phyloP scores from a whole-genome alignment of 2,113 vertebrate species.

The Guaruba guarouba region DNA sequence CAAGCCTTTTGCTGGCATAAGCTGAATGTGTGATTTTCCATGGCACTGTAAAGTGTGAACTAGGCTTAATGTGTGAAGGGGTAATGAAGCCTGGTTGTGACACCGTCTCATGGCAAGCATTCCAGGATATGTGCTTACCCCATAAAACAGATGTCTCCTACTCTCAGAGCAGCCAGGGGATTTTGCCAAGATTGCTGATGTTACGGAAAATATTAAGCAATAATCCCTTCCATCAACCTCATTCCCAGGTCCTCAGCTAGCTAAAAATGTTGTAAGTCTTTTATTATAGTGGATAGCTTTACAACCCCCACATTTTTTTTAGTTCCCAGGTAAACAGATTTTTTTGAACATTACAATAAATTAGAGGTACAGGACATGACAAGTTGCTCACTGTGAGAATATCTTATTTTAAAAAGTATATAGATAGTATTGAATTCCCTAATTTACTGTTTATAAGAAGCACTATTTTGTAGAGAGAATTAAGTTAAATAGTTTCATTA shows the following conservation, averaged over 20 bases:
- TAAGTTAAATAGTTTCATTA: neutral
- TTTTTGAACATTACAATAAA: constrained; percentile 20
- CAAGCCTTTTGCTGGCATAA: neutral
- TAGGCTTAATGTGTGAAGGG: neutral
- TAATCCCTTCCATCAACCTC: constrained; percentile 36
- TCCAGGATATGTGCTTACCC: constrained; percentile 20
- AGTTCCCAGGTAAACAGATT: constrained; percentile 19
- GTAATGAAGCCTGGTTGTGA: neutral
- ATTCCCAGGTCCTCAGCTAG: constrained; percentile 39
- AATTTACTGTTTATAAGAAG: neutral
- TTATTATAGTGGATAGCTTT: constrained; percentile 47
- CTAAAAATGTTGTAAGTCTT: constrained; percentile 43
- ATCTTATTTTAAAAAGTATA: neutral
- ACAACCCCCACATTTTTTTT: neutral
- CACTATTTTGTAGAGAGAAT: neutral
- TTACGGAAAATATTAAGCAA: constrained; percentile 55
- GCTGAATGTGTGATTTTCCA: neutral
- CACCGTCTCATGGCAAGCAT: neutral
- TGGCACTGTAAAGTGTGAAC: neutral
- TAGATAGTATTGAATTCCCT: neutral
- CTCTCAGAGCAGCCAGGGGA: neutral
- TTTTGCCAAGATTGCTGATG: constrained; percentile 24
- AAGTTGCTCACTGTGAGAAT: neutral
- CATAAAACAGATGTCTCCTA: constrained; percentile 24
- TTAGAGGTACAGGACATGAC: neutral